phyloP scores from a whole-genome alignment of 2,113 vertebrate genomes.

The Pterocles gutturalis region DNA sequence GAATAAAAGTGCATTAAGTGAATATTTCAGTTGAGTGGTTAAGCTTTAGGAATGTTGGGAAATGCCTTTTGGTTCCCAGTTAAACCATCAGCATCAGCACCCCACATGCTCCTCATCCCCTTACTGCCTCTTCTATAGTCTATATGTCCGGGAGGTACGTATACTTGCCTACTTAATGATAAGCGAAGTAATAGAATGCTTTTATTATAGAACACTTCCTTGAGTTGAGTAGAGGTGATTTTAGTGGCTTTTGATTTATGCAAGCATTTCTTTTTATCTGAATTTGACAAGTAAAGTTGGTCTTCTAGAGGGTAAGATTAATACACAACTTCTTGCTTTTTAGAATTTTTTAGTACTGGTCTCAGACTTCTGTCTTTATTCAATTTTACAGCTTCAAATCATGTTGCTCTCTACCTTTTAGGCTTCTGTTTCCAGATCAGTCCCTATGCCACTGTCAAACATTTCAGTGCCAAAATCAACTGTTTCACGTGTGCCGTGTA shows the following conservation, averaged over 20 bases:
- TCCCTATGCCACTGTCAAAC: slow-evolving; percentile 82
- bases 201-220: background rate
- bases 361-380: background rate
- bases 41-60: background rate
- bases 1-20: background rate
- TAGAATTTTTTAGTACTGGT: background rate
- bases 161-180: background rate
- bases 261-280: background rate
- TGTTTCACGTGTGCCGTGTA: slow-evolving; percentile 89
- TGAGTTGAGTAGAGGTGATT: background rate
- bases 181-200: background rate
- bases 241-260: background rate
- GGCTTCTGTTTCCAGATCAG: slow-evolving; percentile 84
- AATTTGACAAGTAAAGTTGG: background rate
- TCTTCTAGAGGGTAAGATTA: background rate
- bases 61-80: background rate
- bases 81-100: background rate
- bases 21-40: slow-evolving; percentile 11
- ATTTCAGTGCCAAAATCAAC: slow-evolving; percentile 90
- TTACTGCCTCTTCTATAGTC: background rate
- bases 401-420: slow-evolving; percentile 46
- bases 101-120: rapidly evolving
- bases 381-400: background rate
- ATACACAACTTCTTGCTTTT: background rate
- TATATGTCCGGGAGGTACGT: background rate